phyloP scores from a whole-genome alignment of 2,113 vertebrate genomes.

The Brienomyrus brachyistius region DNA sequence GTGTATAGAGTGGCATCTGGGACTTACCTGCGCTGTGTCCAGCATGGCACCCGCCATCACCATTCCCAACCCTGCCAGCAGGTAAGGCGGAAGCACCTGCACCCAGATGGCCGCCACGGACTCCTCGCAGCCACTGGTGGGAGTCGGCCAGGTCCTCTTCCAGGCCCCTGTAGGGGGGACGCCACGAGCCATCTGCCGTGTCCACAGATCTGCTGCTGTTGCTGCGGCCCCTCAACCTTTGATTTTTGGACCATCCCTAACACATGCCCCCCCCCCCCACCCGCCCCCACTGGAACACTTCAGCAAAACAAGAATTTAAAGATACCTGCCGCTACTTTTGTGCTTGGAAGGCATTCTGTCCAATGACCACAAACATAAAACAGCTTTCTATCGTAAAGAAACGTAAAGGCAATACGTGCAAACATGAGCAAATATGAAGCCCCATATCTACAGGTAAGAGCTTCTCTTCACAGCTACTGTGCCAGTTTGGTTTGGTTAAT shows the following conservation, averaged over 20 bases:
- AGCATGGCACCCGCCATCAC: conserved; percentile 76
- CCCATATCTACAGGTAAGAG: not conserved
- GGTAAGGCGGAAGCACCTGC: conserved; percentile 71
- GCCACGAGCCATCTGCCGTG: not conserved
- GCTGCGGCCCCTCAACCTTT: not conserved
- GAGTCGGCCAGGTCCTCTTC: conserved; percentile 41
- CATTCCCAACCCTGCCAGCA: conserved; percentile 78
- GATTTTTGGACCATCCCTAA: not conserved
- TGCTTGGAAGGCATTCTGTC: not conserved
- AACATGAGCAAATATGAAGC: not conserved
- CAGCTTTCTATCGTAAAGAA: not conserved
- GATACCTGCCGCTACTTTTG: not conserved
- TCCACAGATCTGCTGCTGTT: not conserved
- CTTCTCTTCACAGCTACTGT: not conserved
- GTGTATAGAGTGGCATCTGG: not conserved
- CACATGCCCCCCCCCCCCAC: not conserved
- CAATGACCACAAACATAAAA: not conserved
- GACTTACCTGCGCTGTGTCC: conserved; percentile 77
- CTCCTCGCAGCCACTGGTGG: conserved; percentile 51
- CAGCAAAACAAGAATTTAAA: not conserved
- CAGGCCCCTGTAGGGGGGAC: conserved; percentile 2
- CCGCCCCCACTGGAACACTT: not conserved
- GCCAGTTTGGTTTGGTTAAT: not conserved
- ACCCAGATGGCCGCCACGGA: conserved; percentile 57
- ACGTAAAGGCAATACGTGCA: not conserved